Conservation (phyloP, 2,888 invertebrate species). For the Metalampra italica region DNA sequence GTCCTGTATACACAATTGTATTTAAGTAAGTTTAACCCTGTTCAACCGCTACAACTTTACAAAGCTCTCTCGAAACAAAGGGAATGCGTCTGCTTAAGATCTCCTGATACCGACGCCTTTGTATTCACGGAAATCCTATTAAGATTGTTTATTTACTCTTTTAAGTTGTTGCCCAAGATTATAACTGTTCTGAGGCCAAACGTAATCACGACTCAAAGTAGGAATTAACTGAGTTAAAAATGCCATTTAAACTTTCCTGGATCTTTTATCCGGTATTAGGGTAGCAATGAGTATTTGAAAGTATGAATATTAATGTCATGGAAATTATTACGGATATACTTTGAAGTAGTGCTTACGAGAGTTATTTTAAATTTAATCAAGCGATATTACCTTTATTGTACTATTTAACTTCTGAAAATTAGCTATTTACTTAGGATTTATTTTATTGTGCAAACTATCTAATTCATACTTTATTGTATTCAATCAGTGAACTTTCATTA, state of each 20-base stretch:
- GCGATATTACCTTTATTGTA: no score
- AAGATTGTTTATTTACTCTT: constrained; percentile 17
- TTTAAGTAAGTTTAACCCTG: background rate
- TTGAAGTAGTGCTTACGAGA: no score
- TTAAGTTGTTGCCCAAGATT: constrained; percentile 16
- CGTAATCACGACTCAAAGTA: constrained; percentile 29
- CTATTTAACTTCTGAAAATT: no score
- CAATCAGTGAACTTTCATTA: no score
- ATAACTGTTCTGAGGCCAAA: constrained; percentile 24
- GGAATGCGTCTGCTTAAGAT: background rate
- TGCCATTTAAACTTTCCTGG: constrained; percentile 45
- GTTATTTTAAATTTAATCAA: no score
- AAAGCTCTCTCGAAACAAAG: background rate
- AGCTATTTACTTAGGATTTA: no score
- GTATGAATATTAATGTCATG: no score
- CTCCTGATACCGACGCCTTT: background rate
- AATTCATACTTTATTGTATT: no score
- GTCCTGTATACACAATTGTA: no score
- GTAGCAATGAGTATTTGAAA: no score
- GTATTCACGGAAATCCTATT: constrained; percentile 6
- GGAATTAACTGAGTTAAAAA: constrained; percentile 35
- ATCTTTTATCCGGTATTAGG: constrained; percentile 29
- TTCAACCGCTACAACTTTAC: background rate
- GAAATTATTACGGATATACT: no score
- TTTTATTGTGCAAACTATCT: no score